Evolutionary conservation across 2,113 vertebrate species (phyloP), one percentile per base, ranked within the genome.

Genomic region (Zootoca vivipara): DNA sequence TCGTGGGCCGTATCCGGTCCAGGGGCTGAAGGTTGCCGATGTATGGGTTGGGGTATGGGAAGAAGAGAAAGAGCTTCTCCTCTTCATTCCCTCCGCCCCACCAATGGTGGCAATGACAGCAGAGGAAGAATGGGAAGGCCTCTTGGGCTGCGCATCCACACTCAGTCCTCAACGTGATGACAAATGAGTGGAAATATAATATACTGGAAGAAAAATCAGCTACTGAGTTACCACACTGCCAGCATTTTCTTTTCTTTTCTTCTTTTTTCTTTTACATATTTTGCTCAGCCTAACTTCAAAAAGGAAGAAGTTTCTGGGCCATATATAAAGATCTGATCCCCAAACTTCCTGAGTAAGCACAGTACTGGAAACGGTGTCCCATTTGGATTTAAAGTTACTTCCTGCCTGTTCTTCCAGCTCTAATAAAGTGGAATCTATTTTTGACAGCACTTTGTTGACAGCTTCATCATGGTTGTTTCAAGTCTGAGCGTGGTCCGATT

Each of bases 351-450:
- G 56, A 62, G 33, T 13, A 64, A 64, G 56, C 78, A 79, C 30
- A 58, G 20, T 30, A 42, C 64, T 67, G 10, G 35, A 40, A 42
- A 42, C 16, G 65, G 62, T 70, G 69, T 83, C 26, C 82, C 40
- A 70, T 46, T 82, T 83, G 65, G 65, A 46, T 69, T 83, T 46
- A 52, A 69, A 46, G 28, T 70, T 70, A 83, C 70, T 83, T 83
- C 82, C 35, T 46, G 38, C 40, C 20, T n/a, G 28, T n/a, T 70
- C 65, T 46, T n/a, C 26, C n/a, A n/a, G 65, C 46, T 46, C 65
- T 46, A 70, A 83, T 83, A 70, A 69, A 83, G 67, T 40, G 28
- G 67, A 52, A 83, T 69, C 64, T 69, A 42, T 83, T 83, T 83
- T 70, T 46, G 82, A 70, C 40, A 69, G n/a, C 40, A 70, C 40